Conservation (phyloP, 2,888 invertebrate species). For the Sphaerophoria taeniata region DNA sequence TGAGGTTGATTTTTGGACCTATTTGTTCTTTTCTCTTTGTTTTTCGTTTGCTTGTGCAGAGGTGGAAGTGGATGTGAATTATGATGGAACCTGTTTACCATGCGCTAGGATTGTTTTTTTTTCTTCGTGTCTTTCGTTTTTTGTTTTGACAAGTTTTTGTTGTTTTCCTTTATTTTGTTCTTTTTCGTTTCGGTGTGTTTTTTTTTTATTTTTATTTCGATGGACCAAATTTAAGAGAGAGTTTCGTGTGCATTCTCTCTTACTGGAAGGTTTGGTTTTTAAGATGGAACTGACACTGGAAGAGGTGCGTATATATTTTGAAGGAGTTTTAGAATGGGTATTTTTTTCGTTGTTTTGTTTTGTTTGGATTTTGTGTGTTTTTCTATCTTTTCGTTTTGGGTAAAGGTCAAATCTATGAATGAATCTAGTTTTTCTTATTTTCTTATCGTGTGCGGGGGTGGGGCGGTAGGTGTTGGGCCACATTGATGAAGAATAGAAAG, state of each 20-base stretch:
- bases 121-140: constrained; percentile 15
- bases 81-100: constrained; percentile 69
- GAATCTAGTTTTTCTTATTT: constrained; percentile 19
- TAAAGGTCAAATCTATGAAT: constrained; percentile 55
- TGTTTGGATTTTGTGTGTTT: constrained; percentile 14
- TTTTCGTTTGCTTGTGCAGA: too few relatives aligned
- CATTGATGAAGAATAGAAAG: neutral
- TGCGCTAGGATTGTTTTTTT: constrained; percentile 59
- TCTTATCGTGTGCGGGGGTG: constrained; percentile 16
- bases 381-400: neutral
- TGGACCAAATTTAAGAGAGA: constrained; percentile 41
- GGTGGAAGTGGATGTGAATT: constrained; percentile 22
- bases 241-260: constrained; percentile 57
- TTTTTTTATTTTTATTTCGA: constrained; percentile 18
- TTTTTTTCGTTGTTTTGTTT: neutral
- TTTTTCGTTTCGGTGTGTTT: neutral
- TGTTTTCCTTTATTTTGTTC: neutral
- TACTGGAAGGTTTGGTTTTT: constrained; percentile 45
- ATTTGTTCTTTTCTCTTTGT: neutral
- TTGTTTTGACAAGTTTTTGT: constrained; percentile 30
- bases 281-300: constrained; percentile 21
- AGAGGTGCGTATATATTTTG: constrained; percentile 21
- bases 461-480: neutral
- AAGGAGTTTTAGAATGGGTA: neutral
- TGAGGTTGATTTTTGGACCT: constrained; percentile 47